Evolutionary conservation across 2,888 invertebrate genomes (phyloP), one percentile per base, ranked within the genome.

Genomic region (Saturnia pavonia): DNA sequence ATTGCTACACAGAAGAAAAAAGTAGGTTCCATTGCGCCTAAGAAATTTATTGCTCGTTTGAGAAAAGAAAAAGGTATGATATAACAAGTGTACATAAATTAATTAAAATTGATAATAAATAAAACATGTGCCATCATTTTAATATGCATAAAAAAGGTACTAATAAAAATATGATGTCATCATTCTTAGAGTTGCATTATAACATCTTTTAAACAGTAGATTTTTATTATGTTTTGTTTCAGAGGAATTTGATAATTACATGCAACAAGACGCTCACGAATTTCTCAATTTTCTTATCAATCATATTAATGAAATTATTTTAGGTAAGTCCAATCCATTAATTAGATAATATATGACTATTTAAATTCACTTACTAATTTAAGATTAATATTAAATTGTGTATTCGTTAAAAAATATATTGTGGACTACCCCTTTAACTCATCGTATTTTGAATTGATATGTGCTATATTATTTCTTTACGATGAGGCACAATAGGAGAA

Each of bases 1-100:
- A 99, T 99, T 88, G 99, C 99, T 60, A 99, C 99, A n/a, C 99
- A 99, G 88, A 99, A 99, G 95, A 99, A 99, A 90, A 99, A 99
- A 95, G 98, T 99, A 72, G 99, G 99, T 72, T 99, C 99, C 40
- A 99, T 99, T 87, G 99, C 99, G 70, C 99, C 99, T 78, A 99
- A 99, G 94, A 99, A 99, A 90, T 99, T 99, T 93, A 99, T 99
- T 86, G 98, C 99, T 77, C 96, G 99, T 83, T 94, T 99, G 87
- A 96, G 99, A 83, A 99, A 99, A 94, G 99, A 99, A 94, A 99
- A 99, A 95, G 98, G 98, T 97, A 68, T 48, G 48, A 12, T 19
- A n/a, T 70, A 65, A 63, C 40, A 51, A n/a, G 1, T 8, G 19
- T n/a, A n/a, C n/a, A n/a, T n/a, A n/a, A n/a, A n/a, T n/a, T n/a